phyloP scores from a whole-genome alignment of 2,888 invertebrate genomes.

The Abrostola tripartita region DNA sequence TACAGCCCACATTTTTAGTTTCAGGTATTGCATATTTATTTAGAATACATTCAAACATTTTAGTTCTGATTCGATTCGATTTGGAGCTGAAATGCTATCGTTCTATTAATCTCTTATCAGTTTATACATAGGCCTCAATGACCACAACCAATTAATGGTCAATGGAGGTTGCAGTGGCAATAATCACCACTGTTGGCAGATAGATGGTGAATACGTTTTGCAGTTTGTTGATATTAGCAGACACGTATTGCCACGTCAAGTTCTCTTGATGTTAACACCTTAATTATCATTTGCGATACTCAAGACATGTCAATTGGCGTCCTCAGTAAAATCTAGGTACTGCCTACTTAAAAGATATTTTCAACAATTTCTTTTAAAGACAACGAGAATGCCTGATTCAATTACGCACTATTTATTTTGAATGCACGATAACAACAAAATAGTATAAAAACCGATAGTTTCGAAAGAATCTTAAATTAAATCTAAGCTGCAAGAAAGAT shows the following conservation, averaged over 20 bases:
- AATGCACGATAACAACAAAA: constrained; percentile 1
- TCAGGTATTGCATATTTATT: too few species aligned
- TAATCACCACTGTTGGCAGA: not conserved
- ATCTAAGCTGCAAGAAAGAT: constrained; percentile 10
- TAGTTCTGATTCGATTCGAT: not conserved
- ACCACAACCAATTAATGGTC: not conserved
- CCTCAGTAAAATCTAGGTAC: too few species aligned
- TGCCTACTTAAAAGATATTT: too few species aligned
- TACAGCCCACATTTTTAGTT: too few species aligned
- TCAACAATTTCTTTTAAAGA: too few species aligned
- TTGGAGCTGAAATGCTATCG: not conserved
- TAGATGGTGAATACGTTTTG: not conserved
- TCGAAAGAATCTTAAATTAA: constrained; percentile 27
- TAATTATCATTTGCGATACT: too few species aligned
- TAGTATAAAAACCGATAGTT: not conserved
- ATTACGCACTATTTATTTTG: too few species aligned
- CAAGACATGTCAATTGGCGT: too few species aligned
- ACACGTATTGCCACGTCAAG: too few species aligned
- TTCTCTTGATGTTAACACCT: too few species aligned
- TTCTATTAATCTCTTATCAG: constrained; percentile 1
- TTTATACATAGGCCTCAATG: not conserved
- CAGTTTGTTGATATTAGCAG: not conserved
- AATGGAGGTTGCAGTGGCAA: not conserved
- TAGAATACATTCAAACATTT: not conserved
- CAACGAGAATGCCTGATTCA: too few species aligned